Conservation (phyloP, 2,113 vertebrate genomes). For the Plecotus auritus region DNA sequence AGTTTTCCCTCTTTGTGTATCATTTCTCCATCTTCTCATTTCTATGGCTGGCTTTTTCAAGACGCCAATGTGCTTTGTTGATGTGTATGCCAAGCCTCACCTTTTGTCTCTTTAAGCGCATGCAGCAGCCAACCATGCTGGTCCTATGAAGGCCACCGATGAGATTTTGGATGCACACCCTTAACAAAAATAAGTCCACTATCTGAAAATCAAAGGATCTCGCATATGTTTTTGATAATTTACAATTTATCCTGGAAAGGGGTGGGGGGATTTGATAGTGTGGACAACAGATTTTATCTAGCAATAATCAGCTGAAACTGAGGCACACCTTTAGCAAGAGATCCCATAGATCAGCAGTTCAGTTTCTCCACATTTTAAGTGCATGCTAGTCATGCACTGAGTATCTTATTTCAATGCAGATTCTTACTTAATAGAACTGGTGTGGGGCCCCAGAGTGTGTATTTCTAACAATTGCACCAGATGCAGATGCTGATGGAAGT, state of each 20-base stretch:
- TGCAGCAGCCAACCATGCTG: too few species aligned
- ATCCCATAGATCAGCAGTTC: neutral
- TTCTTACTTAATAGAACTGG: neutral
- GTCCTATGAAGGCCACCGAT: neutral
- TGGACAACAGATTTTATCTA: neutral
- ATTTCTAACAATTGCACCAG: neutral
- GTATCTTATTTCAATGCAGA: neutral
- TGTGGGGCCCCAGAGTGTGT: neutral
- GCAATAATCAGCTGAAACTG: neutral
- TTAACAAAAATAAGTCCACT: neutral
- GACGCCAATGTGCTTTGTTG: accelerated
- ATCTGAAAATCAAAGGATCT: neutral
- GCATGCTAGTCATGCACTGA: neutral
- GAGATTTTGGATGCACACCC: neutral
- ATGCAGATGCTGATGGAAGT: accelerated
- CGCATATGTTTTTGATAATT: neutral
- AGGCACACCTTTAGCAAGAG: neutral
- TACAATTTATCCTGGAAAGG: neutral
- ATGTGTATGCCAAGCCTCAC: accelerated
- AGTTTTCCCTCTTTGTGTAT: neutral
- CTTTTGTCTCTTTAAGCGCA: neutral
- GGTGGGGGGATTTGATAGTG: too few species aligned
- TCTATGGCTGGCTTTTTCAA: neutral
- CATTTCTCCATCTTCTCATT: neutral
- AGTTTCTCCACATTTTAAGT: neutral